Evolutionary conservation across 2,113 vertebrate genomes (phyloP), one percentile per base, ranked within the genome.

Genomic region (Poeciliopsis occidentalis): DNA sequence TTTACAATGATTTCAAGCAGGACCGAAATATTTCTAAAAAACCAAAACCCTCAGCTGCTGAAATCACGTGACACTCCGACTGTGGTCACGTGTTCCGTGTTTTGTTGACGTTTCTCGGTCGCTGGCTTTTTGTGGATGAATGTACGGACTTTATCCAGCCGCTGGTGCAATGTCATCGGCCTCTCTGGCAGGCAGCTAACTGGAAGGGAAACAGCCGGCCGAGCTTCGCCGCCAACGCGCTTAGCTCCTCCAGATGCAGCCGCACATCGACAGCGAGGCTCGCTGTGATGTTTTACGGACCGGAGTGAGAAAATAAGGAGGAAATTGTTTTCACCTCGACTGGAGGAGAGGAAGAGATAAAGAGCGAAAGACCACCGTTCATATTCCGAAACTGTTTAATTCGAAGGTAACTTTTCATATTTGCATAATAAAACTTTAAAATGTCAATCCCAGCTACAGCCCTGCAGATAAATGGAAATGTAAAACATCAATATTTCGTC

Each of bases 121-220:
- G 73, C 79, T 82, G 82, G 69, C 22, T 70, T 90, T 76, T 66
- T 71, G 78, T 47, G 76, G 62, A 69, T 80, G 83, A 73, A 54
- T 79, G 65, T 76, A 41, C 81, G 31, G 75, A 60, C 82, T 67
- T 70, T 30, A 57, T 76, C 60, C 69, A 37, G 78, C 51, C 37
- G 73, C 82, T 87, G 86, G 62, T 91, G 92, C 93, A 89, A 92
- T 92, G 94, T 94, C 93, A 92, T 90, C 72, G 51, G 67, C 69
- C 67, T 60, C 19, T 37, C 60, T 86, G 85, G 71, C 64, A 78
- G 69, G 68, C 71, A 54, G 72, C 67, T 34, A 60, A 60, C 73
- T 22, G 66, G 63, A 39, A 65, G 62, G 13, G 60, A 51, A 12
- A 57, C 29, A 57, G 61, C 60, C 8, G 47, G 60, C 54, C 8